Base-by-base conservation (phyloP, 2,797 vertebrate species). In the Tamandua tetradactyla region DNA sequence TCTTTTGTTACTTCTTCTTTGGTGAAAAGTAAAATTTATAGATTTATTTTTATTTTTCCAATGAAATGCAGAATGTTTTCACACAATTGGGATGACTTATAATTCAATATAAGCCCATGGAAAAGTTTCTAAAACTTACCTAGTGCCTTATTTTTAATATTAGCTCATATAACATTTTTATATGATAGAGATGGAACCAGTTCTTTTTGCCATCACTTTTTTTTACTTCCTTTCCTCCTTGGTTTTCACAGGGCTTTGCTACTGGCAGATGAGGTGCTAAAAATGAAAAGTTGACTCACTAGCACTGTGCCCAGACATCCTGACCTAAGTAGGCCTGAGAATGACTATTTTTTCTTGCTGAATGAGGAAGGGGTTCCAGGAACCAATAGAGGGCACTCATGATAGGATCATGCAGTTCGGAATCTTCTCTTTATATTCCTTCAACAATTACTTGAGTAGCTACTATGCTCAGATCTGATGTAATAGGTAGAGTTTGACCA, bases 11-110 rank as follows among this genome's bases (percentile, higher is more conserved):
- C 15, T 87, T 64, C 25, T 80, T 69, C 72, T 75, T 92, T 68
- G 95, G 91, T 47, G 64, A 30, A 69, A 96, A 74, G n/a, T 68
- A 72, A 79, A 83, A 85, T 62, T 64, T 75, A 61, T 14, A 71
- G 25, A 37, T 79, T 49, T 17, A 2, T 37, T 8, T 96, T 87
- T 69, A 55, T 20, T 85, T 91, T 92, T 47, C 47, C 78, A 88
- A 18, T 37, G 42, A 49, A 89, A 86, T 49, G 12, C 6, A 88
- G 23, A 35, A 62, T 86, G 52, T 66, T 95, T 94, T 61, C 22
- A 80, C 82, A 52, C 62, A 22, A 96, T 12, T 59, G n/a, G 71
- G 12, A 71, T 71, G 47, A 30, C 2, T 75, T 89, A 81, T 62
- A 74, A 69, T 66, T 74, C 68, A 49, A 37, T 59, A 79, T 79